phyloP scores from a whole-genome alignment of 2,113 vertebrate genomes.

The Gorsachius goisagi region DNA sequence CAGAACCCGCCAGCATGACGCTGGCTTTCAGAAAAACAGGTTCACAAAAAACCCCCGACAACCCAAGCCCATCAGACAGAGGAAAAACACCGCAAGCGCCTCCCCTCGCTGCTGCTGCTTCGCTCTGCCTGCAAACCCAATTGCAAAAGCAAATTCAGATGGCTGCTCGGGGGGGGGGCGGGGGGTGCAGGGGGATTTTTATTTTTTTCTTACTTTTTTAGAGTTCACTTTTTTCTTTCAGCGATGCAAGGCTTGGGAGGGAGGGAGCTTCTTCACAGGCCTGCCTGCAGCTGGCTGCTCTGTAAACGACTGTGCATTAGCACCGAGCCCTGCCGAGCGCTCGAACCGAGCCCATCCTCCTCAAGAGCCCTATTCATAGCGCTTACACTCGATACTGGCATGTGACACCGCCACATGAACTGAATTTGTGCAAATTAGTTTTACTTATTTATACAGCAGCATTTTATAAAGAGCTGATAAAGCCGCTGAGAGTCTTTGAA shows the following conservation, averaged over 20 bases:
- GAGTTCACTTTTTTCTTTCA: not conserved
- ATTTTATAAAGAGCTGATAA: not conserved
- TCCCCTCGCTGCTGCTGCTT: not conserved
- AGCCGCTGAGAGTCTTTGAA: not conserved
- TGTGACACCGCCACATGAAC: not conserved
- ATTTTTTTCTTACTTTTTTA: not conserved
- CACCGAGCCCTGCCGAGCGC: accelerated
- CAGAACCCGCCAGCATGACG: not conserved
- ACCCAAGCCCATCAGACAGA: not conserved
- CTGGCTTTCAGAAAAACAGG: constrained; percentile 15
- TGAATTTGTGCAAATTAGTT: constrained; percentile 10
- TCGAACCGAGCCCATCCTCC: not conserved
- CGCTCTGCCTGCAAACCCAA: not conserved
- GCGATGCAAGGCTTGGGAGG: not conserved
- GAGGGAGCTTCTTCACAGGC: not conserved
- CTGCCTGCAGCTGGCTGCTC: not conserved
- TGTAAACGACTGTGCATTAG: accelerated
- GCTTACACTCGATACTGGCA: not conserved
- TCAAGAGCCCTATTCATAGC: not conserved
- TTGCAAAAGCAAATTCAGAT: not conserved
- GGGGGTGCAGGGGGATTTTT: not conserved
- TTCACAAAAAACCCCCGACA: not conserved
- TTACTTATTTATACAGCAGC: not conserved
- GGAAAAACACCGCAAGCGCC: not conserved
- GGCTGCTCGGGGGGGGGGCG: accelerated